Conservation (phyloP, 1,140 invertebrate genomes). For the Saxidomus purpurata region DNA sequence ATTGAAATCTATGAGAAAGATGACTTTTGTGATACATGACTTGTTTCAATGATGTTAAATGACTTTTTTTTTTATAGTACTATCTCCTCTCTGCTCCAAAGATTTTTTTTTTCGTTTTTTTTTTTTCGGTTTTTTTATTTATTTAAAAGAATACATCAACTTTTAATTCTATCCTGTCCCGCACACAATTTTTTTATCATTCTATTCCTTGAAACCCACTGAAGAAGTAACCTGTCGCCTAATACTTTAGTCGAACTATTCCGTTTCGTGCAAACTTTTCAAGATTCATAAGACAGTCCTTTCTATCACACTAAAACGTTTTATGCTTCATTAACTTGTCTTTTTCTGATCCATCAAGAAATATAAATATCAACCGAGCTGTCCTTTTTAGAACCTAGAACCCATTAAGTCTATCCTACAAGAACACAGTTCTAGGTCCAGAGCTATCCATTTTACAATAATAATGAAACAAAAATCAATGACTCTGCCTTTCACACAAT, state of each 20-base stretch:
- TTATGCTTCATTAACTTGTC: constrained; percentile 42
- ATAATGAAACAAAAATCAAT: constrained; percentile 66
- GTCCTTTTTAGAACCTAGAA: neutral
- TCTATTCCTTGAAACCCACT: neutral
- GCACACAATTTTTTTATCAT: neutral
- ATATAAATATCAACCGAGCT: neutral
- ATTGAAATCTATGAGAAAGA: constrained; percentile 6
- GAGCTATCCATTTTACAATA: constrained; percentile 62
- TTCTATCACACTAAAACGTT: neutral
- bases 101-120: neutral
- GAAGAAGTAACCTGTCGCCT: neutral
- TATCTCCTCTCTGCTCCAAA: neutral
- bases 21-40: neutral
- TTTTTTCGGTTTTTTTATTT: neutral
- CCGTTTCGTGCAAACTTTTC: neutral
- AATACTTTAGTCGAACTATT: neutral
- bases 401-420: constrained; percentile 10
- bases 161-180: neutral
- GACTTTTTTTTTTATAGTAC: neutral
- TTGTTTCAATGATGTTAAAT: neutral
- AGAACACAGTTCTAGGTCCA: constrained; percentile 41
- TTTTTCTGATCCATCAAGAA: constrained; percentile 32
- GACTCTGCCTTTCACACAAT: constrained; percentile 52
- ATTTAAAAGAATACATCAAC: neutral
- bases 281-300: neutral